These are phyloP conservation scores for Hyposoter dolosus DNA, from an alignment of 2,888 invertebrate species.

Conservation along the genomic window DNA sequence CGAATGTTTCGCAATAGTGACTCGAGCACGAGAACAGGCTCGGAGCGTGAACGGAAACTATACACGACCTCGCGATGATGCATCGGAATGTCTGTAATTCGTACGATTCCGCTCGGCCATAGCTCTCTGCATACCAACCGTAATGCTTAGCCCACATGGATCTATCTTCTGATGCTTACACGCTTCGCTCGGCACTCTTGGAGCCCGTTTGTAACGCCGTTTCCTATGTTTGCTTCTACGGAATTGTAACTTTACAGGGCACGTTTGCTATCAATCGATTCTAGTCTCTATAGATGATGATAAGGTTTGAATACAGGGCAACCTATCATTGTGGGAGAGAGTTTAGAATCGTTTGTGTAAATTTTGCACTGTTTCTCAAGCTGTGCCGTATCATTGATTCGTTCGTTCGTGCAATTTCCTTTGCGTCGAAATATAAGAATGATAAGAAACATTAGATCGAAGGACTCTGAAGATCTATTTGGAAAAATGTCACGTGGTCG, in stretches of 20 bases:
- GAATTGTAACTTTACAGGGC: slow-evolving; percentile 20
- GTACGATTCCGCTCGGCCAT: slow-evolving; percentile 77
- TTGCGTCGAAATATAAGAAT: background rate
- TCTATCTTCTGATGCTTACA: slow-evolving; percentile 41
- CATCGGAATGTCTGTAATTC: slow-evolving; percentile 81
- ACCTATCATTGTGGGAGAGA: background rate
- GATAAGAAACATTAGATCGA: background rate
- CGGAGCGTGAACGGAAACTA: slow-evolving; percentile 76
- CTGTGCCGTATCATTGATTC: background rate
- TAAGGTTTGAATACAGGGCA: background rate
- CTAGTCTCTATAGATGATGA: background rate
- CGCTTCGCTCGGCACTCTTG: slow-evolving; percentile 21
- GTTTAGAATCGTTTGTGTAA: background rate
- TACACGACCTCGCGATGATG: slow-evolving; percentile 80
- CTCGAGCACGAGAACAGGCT: slow-evolving; percentile 28
- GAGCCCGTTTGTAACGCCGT: slow-evolving; percentile 10
- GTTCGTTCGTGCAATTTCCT: background rate
- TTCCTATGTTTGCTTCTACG: slow-evolving; percentile 10
- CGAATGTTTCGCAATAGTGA: slow-evolving; percentile 49
- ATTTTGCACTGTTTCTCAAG: background rate
- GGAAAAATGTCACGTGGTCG: background rate
- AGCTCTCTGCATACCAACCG: slow-evolving; percentile 69
- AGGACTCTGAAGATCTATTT: background rate
- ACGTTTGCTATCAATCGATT: slow-evolving; percentile 35
- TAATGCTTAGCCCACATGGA: slow-evolving; percentile 67